Evolutionary conservation across 2,888 invertebrate genomes (phyloP).

Genomic region (Lochmaea capreae): DNA sequence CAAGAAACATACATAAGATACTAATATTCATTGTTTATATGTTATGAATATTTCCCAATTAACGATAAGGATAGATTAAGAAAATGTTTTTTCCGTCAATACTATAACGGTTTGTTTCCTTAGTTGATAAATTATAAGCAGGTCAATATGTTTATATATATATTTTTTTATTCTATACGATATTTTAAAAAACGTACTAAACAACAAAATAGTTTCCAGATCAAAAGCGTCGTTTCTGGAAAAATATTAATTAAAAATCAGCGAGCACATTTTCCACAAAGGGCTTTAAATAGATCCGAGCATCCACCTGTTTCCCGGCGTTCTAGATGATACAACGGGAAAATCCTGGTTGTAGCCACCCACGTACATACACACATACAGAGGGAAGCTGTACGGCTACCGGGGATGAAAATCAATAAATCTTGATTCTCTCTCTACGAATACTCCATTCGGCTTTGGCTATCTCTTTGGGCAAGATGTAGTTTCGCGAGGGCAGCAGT

Average conservation of each 20-base stretch:
- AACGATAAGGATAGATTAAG: neutral
- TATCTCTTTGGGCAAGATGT: constrained; percentile 37
- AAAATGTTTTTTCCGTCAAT: neutral
- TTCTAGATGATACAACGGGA: constrained; percentile 28
- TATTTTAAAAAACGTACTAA: neutral
- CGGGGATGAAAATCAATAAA: constrained; percentile 46
- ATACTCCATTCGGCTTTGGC: constrained; percentile 14
- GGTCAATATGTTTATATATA: too few relatives aligned
- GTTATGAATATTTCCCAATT: neutral
- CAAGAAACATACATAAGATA: too few relatives aligned
- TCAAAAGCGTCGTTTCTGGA: neutral
- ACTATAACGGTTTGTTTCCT: neutral
- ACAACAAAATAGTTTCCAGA: neutral
- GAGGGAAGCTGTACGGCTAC: constrained; percentile 31
- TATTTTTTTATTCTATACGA: neutral
- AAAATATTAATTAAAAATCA: neutral
- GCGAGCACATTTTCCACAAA: neutral
- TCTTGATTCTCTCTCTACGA: constrained; percentile 38
- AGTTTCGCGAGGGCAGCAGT: constrained; percentile 32
- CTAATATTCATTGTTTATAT: too few relatives aligned
- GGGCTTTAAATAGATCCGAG: constrained; percentile 24
- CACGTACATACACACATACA: constrained; percentile 6
- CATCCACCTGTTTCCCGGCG: constrained; percentile 27
- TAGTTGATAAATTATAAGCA: neutral
- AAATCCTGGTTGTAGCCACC: constrained; percentile 34